Percentiles rank a stretch among this genome's conserved stretches.
Conservation (phyloP, 2,113 vertebrate species). For the Oreochromis niloticus region DNA sequence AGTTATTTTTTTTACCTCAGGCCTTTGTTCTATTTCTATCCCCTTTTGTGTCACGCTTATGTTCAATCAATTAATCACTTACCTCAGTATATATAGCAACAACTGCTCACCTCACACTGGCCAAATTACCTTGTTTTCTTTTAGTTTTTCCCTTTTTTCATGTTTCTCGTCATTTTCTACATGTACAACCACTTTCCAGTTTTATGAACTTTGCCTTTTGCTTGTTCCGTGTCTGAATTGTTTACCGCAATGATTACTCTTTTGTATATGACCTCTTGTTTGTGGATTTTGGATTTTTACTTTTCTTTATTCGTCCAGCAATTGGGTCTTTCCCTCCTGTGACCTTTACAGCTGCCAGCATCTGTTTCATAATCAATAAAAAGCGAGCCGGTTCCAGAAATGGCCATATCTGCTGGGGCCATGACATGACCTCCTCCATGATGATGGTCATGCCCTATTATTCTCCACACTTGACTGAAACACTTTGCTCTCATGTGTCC, state of each 20-base stretch:
- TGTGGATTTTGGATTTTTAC: neutral
- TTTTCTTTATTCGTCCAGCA: neutral
- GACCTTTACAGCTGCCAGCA: neutral
- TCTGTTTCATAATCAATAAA: neutral
- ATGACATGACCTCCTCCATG: neutral
- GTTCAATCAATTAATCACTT: neutral
- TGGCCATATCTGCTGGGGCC: neutral
- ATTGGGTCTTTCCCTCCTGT: neutral
- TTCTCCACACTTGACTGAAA: neutral
- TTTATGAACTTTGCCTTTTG: neutral
- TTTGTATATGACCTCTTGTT: neutral
- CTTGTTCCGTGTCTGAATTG: neutral
- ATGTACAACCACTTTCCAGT: neutral
- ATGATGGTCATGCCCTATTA: neutral
- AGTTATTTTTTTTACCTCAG: neutral
- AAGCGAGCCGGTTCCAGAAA: neutral
- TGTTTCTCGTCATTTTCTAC: neutral
- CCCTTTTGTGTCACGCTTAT: neutral
- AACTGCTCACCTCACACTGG: neutral
- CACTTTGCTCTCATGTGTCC: neutral
- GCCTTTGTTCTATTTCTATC: accelerated
- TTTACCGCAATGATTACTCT: neutral
- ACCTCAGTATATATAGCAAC: neutral
- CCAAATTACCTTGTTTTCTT: neutral
- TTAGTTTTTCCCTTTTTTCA: neutral